Evolutionary conservation across 1,140 invertebrate species (phyloP), one percentile per base, ranked within the genome.

Genomic region (Leptopilina boulardi): DNA sequence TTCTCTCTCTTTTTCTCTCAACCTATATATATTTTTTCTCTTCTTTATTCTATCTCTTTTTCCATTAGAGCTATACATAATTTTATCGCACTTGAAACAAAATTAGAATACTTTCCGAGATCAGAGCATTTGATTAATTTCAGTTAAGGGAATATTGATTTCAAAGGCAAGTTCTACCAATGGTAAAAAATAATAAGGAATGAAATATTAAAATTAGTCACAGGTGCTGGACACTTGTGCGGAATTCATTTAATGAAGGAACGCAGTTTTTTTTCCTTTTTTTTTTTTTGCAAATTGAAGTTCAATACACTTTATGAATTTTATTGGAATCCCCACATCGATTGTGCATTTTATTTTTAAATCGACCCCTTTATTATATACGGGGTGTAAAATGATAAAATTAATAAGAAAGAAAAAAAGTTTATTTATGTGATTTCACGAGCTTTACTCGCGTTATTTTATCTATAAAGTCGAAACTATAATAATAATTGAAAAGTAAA

Each of bases 71-170:
- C 13, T 11, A 2, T 15, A 11, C 51, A 54, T 10, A 71, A 71
- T 71, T 71, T 66, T 26, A n/a, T n/a, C 70, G 15, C 23, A 26
- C 38, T 19, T 26, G 70, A 71, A 34, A 42, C 9, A 19, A 71
- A 71, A 71, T 71, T 44, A 71, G 21, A 71, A 71, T 71, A 71
- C 18, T 71, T 42, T 21, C 70, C 70, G 21, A 71, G 41, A 71
- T 44, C 41, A 42, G 18, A 38, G 41, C 11, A 42, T 71, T 42
- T 44, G 18, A 71, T 42, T 71, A 42, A 71, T 74, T 71, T 71
- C 8, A 73, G 59, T 66, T 71, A 77, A 74, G 70, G 73, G n/a
- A 51, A 74, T 51, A 70, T 19, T 30, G 38, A 77, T 66, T 66
- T 30, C 15, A n/a, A 8, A 30, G 26, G 26, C 8, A 66, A 30